phyloP scores from a whole-genome alignment of 2,797 vertebrate species.

The Cynopterus sphinx region DNA sequence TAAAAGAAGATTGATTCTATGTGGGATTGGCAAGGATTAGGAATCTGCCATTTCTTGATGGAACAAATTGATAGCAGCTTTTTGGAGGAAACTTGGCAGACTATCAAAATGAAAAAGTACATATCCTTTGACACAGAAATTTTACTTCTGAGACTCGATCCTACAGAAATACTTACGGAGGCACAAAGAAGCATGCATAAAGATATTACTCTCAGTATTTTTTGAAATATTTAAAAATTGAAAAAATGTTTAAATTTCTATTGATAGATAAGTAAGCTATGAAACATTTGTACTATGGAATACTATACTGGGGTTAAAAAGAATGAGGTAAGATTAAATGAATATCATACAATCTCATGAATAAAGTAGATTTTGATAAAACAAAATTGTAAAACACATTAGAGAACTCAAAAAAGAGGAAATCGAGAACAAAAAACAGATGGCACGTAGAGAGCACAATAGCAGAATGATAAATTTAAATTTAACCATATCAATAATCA shows the following conservation, averaged over 20 bases:
- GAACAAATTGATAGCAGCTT: not conserved
- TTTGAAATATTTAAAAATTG: not conserved
- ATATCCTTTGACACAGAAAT: not conserved
- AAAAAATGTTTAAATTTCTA: not conserved
- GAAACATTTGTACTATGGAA: not conserved
- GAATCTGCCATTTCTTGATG: not conserved
- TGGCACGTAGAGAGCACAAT: not conserved
- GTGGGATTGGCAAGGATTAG: slow-evolving; percentile 5
- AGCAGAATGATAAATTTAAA: not conserved
- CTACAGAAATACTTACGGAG: not conserved
- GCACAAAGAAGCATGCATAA: not conserved
- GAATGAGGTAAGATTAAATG: not conserved
- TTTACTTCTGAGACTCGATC: not conserved
- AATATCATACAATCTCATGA: not conserved
- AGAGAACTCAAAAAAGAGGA: not conserved
- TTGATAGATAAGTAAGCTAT: not conserved
- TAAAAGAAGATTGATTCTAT: not conserved
- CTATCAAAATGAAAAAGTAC: not conserved
- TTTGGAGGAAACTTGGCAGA: not conserved
- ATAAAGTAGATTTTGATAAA: not conserved
- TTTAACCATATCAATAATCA: not conserved
- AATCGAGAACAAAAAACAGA: not conserved
- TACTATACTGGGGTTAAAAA: not conserved
- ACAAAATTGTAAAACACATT: not conserved
- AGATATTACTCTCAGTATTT: not conserved